phyloP scores from a whole-genome alignment of 2,797 vertebrate species.

The Acanthurus lineatus region DNA sequence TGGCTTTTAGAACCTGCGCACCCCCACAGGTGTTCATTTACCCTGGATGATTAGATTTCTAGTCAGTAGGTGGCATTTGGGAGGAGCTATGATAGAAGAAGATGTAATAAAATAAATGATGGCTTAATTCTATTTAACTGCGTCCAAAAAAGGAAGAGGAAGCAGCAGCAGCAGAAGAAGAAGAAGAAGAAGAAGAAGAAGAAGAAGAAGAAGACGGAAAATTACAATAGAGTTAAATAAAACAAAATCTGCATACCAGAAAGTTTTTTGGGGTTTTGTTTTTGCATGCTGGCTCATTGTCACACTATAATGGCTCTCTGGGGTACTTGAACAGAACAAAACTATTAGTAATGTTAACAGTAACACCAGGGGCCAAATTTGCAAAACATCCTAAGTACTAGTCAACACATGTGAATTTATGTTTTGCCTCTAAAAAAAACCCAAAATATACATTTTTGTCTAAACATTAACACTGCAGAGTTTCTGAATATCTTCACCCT shows the following conservation, averaged over 20 bases:
- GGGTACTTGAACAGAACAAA: background rate
- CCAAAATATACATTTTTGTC: too few relatives aligned
- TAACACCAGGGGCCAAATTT: background rate
- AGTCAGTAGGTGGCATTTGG: slow-evolving; percentile 16
- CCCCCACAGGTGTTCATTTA: slow-evolving; percentile 19
- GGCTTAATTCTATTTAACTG: background rate
- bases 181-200: too few relatives aligned
- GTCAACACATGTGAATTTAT: too few relatives aligned
- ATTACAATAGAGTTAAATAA: too few relatives aligned
- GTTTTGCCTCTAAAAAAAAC: too few relatives aligned
- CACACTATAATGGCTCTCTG: background rate
- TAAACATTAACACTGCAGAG: too few relatives aligned
- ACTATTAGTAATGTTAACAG: background rate
- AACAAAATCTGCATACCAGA: too few relatives aligned
- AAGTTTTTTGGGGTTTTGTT: background rate
- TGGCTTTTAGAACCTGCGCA: background rate
- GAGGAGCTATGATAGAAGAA: slow-evolving; percentile 9
- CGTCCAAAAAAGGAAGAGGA: background rate
- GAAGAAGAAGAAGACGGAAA: too few relatives aligned
- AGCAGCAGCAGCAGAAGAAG: too few relatives aligned
- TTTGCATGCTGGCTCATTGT: background rate
- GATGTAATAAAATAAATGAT: slow-evolving; percentile 16
- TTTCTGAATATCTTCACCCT: too few relatives aligned
- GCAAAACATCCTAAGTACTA: background rate
- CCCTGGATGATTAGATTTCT: slow-evolving; percentile 10